phyloP scores from a whole-genome alignment of 2,888 invertebrate species.

The Chromoteleia sp. region DNA sequence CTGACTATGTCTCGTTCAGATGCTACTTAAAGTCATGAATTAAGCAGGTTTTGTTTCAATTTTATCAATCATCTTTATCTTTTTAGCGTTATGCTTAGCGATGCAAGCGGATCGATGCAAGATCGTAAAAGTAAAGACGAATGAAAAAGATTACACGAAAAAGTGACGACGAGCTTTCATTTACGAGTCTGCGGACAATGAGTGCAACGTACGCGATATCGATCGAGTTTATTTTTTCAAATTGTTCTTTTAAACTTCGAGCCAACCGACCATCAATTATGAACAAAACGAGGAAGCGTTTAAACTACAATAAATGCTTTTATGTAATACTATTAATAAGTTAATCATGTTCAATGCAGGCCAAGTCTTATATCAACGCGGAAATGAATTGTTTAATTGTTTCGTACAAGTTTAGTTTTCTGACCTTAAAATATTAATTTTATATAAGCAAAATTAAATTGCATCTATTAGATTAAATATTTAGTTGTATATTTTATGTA shows the following conservation, averaged over 20 bases:
- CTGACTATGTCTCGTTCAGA: not conserved
- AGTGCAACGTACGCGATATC: slow-evolving; percentile 17
- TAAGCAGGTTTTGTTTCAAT: slow-evolving; percentile 23
- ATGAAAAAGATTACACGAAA: slow-evolving; percentile 9
- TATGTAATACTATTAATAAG: not conserved
- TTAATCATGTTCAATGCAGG: not conserved
- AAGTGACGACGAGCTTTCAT: slow-evolving; percentile 9
- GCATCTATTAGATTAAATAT: no score
- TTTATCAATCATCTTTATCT: slow-evolving; percentile 39
- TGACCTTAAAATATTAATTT: no score
- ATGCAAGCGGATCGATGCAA: slow-evolving; percentile 6
- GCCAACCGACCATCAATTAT: not conserved
- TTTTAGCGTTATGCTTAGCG: slow-evolving; percentile 16
- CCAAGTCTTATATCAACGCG: no score
- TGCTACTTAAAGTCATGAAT: slow-evolving; percentile 7
- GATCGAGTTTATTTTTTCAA: slow-evolving; percentile 26
- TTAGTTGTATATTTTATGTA: no score
- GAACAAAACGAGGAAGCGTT: not conserved
- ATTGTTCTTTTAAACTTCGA: slow-evolving; percentile 30
- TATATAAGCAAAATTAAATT: no score
- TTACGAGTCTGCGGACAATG: slow-evolving; percentile 12
- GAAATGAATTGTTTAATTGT: no score
- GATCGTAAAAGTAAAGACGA: slow-evolving; percentile 24
- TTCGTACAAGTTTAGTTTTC: no score
- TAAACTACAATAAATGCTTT: slow-evolving; percentile 12